Evolutionary conservation across 2,113 vertebrate genomes (phyloP), one percentile per base, ranked within the genome.

Genomic region (Hypocryptadius cinnamomeus): DNA sequence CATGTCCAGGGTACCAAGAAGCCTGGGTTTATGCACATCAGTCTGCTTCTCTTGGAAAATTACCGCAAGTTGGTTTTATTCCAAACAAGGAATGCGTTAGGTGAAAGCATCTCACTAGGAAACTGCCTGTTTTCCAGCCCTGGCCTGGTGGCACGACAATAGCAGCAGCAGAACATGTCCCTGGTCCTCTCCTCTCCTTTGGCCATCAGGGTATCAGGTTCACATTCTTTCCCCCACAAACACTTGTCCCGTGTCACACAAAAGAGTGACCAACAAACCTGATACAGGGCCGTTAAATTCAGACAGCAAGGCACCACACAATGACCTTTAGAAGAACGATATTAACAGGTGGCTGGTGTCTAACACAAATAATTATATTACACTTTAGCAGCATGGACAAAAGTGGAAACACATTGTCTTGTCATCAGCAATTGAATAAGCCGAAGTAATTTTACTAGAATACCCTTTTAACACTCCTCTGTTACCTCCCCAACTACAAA

Each of bases 341-440:
- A 96, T 97, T 91, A 98, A 99, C 98, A 99, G 99, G 98, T 99
- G 98, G 97, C 89, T 94, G 97, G 89, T 70, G 79, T 88, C 95
- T 96, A 94, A 97, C 90, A 98, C 95, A 97, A 97, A 97, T 97
- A 98, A 98, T 96, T 98, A 96, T 96, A 98, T 98, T 98, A 98
- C 98, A 97, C 97, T 98, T 96, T 76, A 86, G 95, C 95, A 97
- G 97, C 27, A 9, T 86, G 90, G 88, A 97, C 94, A 96, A 92
- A 97, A 98, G 96, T 81, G 69, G 95, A 98, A 97, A 97, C 88
- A 96, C 97, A 97, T 97, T 97, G 97, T 97, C 97, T 98, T 98
- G 98, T 98, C 98, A 98, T 95, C 97, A 98, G 97, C 97, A 98
- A 98, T 97, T 96, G 96, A 96, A 91, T 84, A 65, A 96, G 85